phyloP scores from a whole-genome alignment of 2,113 vertebrate genomes.

The Suricata suricatta region DNA sequence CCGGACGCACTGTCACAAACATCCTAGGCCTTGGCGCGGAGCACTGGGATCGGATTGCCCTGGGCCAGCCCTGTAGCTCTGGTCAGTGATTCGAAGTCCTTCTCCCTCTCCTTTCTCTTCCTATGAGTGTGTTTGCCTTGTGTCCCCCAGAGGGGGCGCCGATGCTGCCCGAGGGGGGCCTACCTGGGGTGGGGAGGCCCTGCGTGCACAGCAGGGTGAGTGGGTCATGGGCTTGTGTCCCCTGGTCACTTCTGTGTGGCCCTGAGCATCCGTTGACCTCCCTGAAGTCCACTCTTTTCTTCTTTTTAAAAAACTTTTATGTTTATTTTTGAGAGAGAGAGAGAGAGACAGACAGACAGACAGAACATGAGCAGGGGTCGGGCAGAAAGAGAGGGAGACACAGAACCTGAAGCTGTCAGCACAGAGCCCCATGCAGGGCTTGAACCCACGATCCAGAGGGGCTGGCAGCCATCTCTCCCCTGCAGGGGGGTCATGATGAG shows the following conservation, averaged over 20 bases:
- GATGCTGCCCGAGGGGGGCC: background rate
- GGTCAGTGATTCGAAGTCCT: background rate
- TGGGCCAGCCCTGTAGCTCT: background rate
- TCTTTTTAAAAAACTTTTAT: no score
- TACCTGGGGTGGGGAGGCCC: background rate
- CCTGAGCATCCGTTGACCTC: background rate
- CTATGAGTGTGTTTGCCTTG: background rate
- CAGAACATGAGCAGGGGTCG: no score
- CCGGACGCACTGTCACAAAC: fast-evolving
- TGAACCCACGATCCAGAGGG: background rate
- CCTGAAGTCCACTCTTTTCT: background rate
- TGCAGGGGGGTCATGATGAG: background rate
- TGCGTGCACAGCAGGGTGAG: background rate
- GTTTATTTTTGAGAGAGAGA: no score
- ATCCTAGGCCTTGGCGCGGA: background rate
- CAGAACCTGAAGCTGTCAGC: no score
- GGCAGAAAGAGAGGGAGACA: no score
- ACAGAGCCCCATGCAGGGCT: no score
- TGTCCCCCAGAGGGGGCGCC: background rate
- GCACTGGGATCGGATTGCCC: fast-evolving
- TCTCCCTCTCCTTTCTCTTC: background rate
- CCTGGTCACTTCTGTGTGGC: background rate
- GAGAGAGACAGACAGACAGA: no score
- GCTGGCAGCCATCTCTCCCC: background rate
- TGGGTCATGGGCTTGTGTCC: background rate